Base-by-base conservation (phyloP, 2,797 vertebrate genomes). In the Pogoniulus pusillus region DNA sequence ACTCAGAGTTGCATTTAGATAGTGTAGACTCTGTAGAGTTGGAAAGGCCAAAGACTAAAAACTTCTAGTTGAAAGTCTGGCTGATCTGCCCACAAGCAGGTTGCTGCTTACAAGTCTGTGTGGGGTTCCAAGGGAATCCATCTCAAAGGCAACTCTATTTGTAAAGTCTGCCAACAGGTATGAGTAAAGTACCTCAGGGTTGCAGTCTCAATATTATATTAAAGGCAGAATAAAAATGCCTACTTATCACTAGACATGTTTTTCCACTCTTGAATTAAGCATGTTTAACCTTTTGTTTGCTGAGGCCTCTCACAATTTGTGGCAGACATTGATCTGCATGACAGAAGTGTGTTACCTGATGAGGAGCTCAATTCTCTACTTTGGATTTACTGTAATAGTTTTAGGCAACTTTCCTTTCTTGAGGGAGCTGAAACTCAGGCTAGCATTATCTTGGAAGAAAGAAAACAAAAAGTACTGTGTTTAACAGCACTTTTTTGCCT, bases 401-500 rank as follows among this genome's bases (percentile, higher is more conserved):
- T 23, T 3, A 64, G 54, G 10, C 77, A 81, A 1, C 37, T 87
- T 58, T 43, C 12, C 47, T 82, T 85, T 62, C 51, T 12, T 51
- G 20, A 12, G 7, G 5, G 7, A 39, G 41, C 35, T 76, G 45
- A 12, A 87, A n/a, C 51, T 93, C 29, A 16, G 27, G 19, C 16
- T 16, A 62, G 27, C 3, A 0, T 74, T 77, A 11, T 24, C 60
- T 59, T 75, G 58, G 47, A 59, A 88, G 65, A 78, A 80, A 47
- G 51, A 62, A 43, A n/a, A 7, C 23, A 8, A 55, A 16, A 75
- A 77, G 5, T 12, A 16, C 6, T 29, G 2, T 18, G 22, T 69
- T 22, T 81, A 58, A 93, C 27, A 23, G 16, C 53, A 54, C 70
- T 27, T 85, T 41, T 89, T 64, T 91, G 69, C 74, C 73, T 80